Evolutionary conservation across 1,140 invertebrate genomes (phyloP).

Genomic region (Tetragnatha versicolor): DNA sequence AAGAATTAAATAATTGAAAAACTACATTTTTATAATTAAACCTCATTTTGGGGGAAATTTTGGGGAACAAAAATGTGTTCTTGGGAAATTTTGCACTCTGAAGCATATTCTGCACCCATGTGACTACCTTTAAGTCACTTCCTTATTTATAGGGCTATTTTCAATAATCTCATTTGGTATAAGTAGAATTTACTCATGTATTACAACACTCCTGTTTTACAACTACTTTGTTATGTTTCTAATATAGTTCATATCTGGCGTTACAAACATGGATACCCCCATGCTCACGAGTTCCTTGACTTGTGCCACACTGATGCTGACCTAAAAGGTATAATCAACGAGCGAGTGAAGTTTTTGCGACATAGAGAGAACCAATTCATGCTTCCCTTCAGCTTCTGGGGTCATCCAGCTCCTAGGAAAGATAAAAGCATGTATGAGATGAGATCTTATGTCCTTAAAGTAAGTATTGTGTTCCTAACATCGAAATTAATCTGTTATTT

Average conservation of each 20-base stretch:
- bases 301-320: slow-evolving; percentile 66
- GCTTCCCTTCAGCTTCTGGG: slow-evolving; percentile 87
- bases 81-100: too few relatives aligned
- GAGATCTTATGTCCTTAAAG: slow-evolving; percentile 86
- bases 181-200: too few relatives aligned
- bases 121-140: too few relatives aligned
- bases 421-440: slow-evolving; percentile 91
- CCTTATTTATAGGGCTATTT: too few relatives aligned
- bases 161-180: too few relatives aligned
- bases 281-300: slow-evolving; percentile 74
- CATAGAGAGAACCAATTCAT: slow-evolving; percentile 92
- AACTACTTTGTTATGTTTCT: too few relatives aligned
- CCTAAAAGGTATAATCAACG: slow-evolving; percentile 78
- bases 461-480: slow-evolving; percentile 40
- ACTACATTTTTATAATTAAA: too few relatives aligned
- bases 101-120: too few relatives aligned
- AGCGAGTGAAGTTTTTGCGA: slow-evolving; percentile 83
- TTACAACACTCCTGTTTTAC: too few relatives aligned
- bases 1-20: too few relatives aligned
- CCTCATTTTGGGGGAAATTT: too few relatives aligned
- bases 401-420: slow-evolving; percentile 75
- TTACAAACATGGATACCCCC: slow-evolving; percentile 88
- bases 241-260: slow-evolving; percentile 90
- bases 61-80: too few relatives aligned
- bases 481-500: background rate